Percentiles rank a stretch among this genome's conserved stretches.
Evolutionary conservation across 1,140 invertebrate genomes (phyloP).

Genomic region (Pseudomyrmex gracilis): DNA sequence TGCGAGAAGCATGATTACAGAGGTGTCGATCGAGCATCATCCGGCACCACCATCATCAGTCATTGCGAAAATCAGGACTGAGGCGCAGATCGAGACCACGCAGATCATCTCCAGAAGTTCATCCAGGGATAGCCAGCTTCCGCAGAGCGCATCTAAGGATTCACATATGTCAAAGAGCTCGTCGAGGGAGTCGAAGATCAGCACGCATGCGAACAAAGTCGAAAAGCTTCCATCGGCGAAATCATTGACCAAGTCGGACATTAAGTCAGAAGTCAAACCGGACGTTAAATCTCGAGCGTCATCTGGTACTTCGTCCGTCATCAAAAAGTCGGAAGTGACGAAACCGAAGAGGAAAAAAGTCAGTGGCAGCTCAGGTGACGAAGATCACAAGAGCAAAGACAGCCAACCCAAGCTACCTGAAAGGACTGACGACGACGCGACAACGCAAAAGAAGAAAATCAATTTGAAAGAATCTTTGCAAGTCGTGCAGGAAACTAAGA

Average conservation of each 20-base stretch:
- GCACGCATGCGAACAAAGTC: slow-evolving; percentile 55
- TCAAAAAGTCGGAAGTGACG: slow-evolving; percentile 73
- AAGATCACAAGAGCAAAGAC: slow-evolving; percentile 68
- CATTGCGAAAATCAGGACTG: slow-evolving; percentile 76
- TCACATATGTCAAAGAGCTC: slow-evolving; percentile 67
- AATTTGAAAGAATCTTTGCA: neutral
- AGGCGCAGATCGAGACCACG: slow-evolving; percentile 77
- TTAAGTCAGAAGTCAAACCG: slow-evolving; percentile 44
- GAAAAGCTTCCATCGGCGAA: neutral
- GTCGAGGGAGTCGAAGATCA: slow-evolving; percentile 63
- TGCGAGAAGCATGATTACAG: slow-evolving; percentile 76
- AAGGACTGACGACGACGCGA: slow-evolving; percentile 34
- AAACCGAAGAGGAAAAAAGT: slow-evolving; percentile 78
- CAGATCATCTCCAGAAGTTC: slow-evolving; percentile 25
- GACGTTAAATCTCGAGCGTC: slow-evolving; percentile 62
- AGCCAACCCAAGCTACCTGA: slow-evolving; percentile 57
- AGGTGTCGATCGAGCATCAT: slow-evolving; percentile 80
- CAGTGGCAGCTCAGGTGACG: no score
- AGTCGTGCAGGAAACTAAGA: slow-evolving; percentile 34
- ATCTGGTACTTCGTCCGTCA: slow-evolving; percentile 72
- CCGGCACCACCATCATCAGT: slow-evolving; percentile 53
- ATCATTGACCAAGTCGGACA: neutral
- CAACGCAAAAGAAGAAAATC: slow-evolving; percentile 2
- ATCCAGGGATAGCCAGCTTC: slow-evolving; percentile 65
- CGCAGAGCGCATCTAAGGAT: slow-evolving; percentile 73